phyloP scores from a whole-genome alignment of 2,888 invertebrate species.

The Ormia ochracea region DNA sequence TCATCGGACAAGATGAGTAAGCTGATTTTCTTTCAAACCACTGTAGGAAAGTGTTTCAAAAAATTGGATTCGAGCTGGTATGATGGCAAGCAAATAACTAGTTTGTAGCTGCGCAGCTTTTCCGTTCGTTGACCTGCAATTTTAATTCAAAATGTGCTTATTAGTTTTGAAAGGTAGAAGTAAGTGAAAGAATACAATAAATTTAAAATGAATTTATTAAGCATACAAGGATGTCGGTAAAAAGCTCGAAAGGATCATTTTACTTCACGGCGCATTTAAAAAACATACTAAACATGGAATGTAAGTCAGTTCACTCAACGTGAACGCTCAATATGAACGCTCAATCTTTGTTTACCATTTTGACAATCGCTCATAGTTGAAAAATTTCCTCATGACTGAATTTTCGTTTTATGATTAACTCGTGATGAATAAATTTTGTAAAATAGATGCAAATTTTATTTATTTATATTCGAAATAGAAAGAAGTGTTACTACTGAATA shows the following conservation, averaged over 20 bases:
- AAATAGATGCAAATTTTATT: not conserved
- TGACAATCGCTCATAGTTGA: not conserved
- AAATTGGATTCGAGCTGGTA: slow-evolving; percentile 16
- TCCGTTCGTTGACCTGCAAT: slow-evolving; percentile 39
- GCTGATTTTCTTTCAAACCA: not conserved
- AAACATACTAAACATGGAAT: too few relatives aligned
- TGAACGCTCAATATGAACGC: too few relatives aligned
- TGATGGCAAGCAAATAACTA: slow-evolving; percentile 37
- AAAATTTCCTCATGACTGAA: not conserved
- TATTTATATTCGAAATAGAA: not conserved
- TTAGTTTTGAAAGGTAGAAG: not conserved
- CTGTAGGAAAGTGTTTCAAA: not conserved
- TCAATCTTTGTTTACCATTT: not conserved
- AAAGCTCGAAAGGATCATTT: not conserved
- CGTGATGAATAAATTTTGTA: not conserved
- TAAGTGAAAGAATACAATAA: slow-evolving; percentile 1
- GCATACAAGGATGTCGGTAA: not conserved
- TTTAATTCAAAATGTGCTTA: not conserved
- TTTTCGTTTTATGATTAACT: not conserved
- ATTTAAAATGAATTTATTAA: slow-evolving; percentile 13
- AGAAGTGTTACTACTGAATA: not conserved
- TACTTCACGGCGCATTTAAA: too few relatives aligned
- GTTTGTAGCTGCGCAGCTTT: slow-evolving; percentile 37
- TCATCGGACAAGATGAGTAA: not conserved
- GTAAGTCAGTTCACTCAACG: too few relatives aligned